Percentiles rank a stretch among this genome's conserved stretches.
Conservation (phyloP, 1,140 invertebrate genomes). For the silkworm (Bombyx mori) region DNA sequence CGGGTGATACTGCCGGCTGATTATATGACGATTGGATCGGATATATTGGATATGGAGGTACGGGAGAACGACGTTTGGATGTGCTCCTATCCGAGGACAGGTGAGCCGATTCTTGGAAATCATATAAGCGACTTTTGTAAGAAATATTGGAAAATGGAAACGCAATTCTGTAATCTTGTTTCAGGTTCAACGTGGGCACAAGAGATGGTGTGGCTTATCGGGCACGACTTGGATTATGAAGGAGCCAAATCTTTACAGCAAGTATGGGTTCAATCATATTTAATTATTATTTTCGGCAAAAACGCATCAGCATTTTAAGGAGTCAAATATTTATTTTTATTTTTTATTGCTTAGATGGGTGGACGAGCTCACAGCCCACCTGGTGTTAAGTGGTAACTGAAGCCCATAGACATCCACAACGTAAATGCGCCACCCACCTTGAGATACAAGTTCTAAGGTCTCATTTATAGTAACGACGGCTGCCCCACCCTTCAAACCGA, state of each 20-base stretch:
- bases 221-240: slow-evolving; percentile 84
- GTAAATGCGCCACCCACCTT: too few species aligned
- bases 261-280: slow-evolving; percentile 22
- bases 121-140: background rate
- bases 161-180: background rate
- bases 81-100: slow-evolving; percentile 85
- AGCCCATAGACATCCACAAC: too few species aligned
- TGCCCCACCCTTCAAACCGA: too few species aligned
- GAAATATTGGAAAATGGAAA: too few species aligned
- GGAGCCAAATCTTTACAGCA: slow-evolving; percentile 79
- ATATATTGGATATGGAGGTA: slow-evolving; percentile 78
- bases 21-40: slow-evolving; percentile 77
- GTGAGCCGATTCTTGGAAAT: slow-evolving; percentile 55
- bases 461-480: too few species aligned
- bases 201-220: slow-evolving; percentile 90
- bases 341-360: too few species aligned
- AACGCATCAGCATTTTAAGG: too few species aligned
- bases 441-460: too few species aligned
- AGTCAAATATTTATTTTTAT: too few species aligned
- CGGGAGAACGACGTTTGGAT: slow-evolving; percentile 84
- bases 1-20: slow-evolving; percentile 77
- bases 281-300: too few species aligned
- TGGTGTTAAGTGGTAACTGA: too few species aligned
- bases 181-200: slow-evolving; percentile 90
- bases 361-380: too few species aligned